Evolutionary conservation across 2,113 vertebrate species (phyloP), one percentile per base, ranked within the genome.

Genomic region (Oreotrochilus melanogaster): DNA sequence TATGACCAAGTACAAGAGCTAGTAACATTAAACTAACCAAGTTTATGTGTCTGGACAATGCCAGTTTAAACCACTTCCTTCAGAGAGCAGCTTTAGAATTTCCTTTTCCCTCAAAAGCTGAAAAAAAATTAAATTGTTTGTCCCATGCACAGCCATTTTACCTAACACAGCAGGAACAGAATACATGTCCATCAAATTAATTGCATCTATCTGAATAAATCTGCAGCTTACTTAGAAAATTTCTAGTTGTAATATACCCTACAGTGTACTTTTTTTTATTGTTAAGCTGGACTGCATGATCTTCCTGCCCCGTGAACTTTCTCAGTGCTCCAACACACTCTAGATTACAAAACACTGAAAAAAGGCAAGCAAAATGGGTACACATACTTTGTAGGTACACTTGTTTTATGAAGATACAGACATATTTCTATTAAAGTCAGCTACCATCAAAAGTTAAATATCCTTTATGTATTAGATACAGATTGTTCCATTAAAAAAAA

Each of bases 381-480:
- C 18, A 35, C 1, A 0, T 4, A 2, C 3, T 3, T 47, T n/a
- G 73, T 81, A 50, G 18, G 6, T 56, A 69, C 35, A 92, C 39
- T 39, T 62, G 5, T 79, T 69, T 79, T 82, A 35, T 74, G 13
- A 87, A 96, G 27, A 60, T 57, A 79, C 30, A 61, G 3, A 39
- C 11, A 39, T 50, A 73, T 16, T 86, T 92, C 23, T 58, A 24
- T 9, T 45, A 69, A 88, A 74, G 18, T 71, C 62, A 70, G 23
- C 28, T 64, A 72, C 18, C 18, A 35, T 22, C 24, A 94, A 64
- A 93, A 93, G 79, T 33, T 48, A 81, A 80, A 69, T 22, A 69
- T 1, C 54, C 16, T 15, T 92, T 72, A 71, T 6, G 5, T 39
- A 83, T 28, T n/a, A 79, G 28, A 78, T 25, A 74, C 2, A 53